phyloP scores from a whole-genome alignment of 30 jellyfish, hydroid and myxozoan genomes.

The Mastigias papua region DNA sequence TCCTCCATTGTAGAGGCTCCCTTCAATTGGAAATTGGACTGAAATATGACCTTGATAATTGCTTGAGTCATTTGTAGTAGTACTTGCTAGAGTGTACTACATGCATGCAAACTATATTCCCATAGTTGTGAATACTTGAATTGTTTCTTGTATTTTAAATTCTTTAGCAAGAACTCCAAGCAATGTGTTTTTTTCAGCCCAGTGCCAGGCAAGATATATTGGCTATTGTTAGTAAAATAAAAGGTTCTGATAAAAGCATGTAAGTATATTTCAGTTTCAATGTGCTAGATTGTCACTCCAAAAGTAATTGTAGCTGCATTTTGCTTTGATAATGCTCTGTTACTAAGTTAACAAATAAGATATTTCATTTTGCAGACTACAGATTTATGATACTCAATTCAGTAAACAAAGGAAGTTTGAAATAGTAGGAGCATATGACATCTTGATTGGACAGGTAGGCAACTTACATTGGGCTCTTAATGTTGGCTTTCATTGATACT shows the following conservation, averaged over 20 bases:
- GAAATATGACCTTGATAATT: too few species aligned
- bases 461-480: not conserved
- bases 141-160: too few species aligned
- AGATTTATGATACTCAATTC: conserved; percentile 31
- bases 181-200: conserved; percentile 12
- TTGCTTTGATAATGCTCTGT: not conserved
- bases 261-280: conserved; percentile 1
- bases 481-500: not conserved
- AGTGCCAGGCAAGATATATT: conserved; percentile 36
- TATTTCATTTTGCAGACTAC: conserved; percentile 17
- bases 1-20: too few species aligned
- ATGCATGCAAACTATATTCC: too few species aligned
- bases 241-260: conserved; percentile 67
- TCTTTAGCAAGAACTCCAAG: too few species aligned
- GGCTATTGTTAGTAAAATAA: conserved; percentile 53
- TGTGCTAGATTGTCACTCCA: not conserved
- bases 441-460: conserved; percentile 35
- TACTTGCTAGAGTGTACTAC: too few species aligned
- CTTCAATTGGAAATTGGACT: too few species aligned
- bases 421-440: conserved; percentile 21
- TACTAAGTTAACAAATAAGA: too few species aligned
- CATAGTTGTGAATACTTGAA: too few species aligned
- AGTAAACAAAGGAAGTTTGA: conserved; percentile 28
- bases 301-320: not conserved
- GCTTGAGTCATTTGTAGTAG: too few species aligned